Evolutionary conservation across 2,888 invertebrate genomes (phyloP), one percentile per base, ranked within the genome.

Genomic region (Holacanthella duospinosa): DNA sequence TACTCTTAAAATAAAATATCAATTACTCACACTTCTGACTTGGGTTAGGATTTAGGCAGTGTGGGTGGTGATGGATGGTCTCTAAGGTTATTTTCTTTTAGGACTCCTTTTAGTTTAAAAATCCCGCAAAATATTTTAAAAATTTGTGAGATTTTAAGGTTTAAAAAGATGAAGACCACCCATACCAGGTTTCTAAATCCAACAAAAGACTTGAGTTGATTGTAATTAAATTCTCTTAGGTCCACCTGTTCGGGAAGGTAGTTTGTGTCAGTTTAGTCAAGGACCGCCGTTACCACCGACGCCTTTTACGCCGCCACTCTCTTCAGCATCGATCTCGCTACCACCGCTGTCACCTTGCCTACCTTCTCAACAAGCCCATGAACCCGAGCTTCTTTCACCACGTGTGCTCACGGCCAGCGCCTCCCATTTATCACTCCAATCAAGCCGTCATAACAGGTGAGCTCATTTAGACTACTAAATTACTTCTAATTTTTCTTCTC

Each of bases 371-470:
- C 69, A 68, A 61, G 70, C 72, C 63, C 70, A 70, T 21, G 71
- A 71, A 56, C 70, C 70, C 26, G 71, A 72, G 64, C 66, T 71
- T 55, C 65, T 72, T 48, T 71, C 71, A 57, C 69, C 70, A 25
- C 70, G 72, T 55, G 68, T 71, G 64, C 68, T 73, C 64, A 71
- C 72, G 60, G 73, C 69, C 60, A 69, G 71, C 59, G 69, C 71
- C 43, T 70, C 73, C 59, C 72, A 72, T 68, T 66, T 70, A 73
- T 75, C 68, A 74, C 76, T 62, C 72, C 76, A 64, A 65, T 73
- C 73, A 59, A 73, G 66, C 66, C 69, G 73, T 55, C 73, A 73
- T 67, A 73, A 73, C 68, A 73, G 73, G 73, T 73, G 60, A 61
- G 61, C 48, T 48, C 16, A 6, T 6, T 36, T 36, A 36, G 36